Percentiles rank a stretch among this genome's conserved stretches.
phyloP scores from a whole-genome alignment of 2,888 invertebrate genomes.

The Agrochola litura region DNA sequence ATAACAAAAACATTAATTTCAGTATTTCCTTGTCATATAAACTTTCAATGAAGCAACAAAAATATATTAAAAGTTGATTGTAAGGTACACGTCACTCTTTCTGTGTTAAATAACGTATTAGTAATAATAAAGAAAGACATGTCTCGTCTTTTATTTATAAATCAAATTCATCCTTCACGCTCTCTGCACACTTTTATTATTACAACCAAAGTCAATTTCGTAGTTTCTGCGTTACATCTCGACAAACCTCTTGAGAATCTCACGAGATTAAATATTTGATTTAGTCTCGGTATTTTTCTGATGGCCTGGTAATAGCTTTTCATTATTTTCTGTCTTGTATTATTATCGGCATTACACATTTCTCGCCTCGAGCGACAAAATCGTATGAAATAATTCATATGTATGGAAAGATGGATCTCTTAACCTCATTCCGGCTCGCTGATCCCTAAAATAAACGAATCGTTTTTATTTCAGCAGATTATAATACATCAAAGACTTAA shows the following conservation, averaged over 20 bases:
- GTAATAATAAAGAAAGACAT: conserved; percentile 32
- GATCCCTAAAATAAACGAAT: conserved; percentile 75
- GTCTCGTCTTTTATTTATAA: conserved; percentile 26
- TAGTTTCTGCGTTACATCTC: conserved; percentile 53
- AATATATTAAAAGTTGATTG: background rate
- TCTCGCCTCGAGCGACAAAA: conserved; percentile 37
- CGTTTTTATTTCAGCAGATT: conserved; percentile 83
- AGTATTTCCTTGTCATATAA: too few relatives aligned
- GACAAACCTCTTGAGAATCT: conserved; percentile 51
- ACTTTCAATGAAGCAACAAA: background rate
- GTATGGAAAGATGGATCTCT: conserved; percentile 40
- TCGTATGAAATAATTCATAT: conserved; percentile 29
- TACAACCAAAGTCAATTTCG: conserved; percentile 58
- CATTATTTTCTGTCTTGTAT: conserved; percentile 51
- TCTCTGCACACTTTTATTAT: conserved; percentile 57
- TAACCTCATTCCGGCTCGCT: conserved; percentile 60
- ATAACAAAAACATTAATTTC: too few relatives aligned
- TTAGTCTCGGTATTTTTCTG: conserved; percentile 57
- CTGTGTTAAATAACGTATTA: conserved; percentile 3
- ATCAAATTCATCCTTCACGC: conserved; percentile 46
- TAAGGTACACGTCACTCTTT: background rate
- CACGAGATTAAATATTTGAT: conserved; percentile 60
- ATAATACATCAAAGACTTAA: conserved; percentile 85
- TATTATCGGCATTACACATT: conserved; percentile 51
- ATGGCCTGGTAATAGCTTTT: conserved; percentile 56